Base-by-base conservation (phyloP, 2,113 vertebrate genomes). In the Hyaena hyaena region DNA sequence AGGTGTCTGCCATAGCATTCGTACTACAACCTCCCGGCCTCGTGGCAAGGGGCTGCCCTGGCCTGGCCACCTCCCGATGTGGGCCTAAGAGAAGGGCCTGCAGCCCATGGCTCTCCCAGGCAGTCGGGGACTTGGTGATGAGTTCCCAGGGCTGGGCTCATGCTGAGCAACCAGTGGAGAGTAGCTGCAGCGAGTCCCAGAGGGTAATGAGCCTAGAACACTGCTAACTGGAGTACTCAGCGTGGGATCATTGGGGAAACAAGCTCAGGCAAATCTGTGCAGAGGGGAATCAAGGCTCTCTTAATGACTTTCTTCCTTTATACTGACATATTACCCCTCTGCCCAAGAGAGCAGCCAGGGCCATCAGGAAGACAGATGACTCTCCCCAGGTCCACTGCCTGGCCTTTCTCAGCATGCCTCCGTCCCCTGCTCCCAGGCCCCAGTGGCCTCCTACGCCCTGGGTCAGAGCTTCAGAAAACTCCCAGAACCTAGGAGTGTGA, bases 181-280 rank as follows among this genome's bases (percentile, higher is more conserved):
- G 73, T n/a, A 92, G 86, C 90, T 53, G 66, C 48, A 80, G 1
- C 4, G 11, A 95, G 61, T 84, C 90, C 93, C 92, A n/a, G 53
- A 96, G 89, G 91, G 92, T 93, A 97, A 95, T 97, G 96, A 97
- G 93, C 96, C 97, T 97, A 90, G 96, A 95, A 58, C 43, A 12
- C 95, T n/a, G 35, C 87, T 89, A 95, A 88, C 96, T 68, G 39
- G 84, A 68, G 80, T 39, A 39, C 92, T 90, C 94, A 89, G 96
- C 48, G 0, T 84, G 93, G 80, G 82, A 16, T 92, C 96, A 50
- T 1, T 55, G 76, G 39, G 85, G 43, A 90, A 48, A 65, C 24
- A 4, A 71, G 73, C 81, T 93, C 93, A 48, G 53, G 88, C 92
- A 82, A 43, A 87, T 94, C 88, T 50, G 77, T 79, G 7, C 2